Percentiles rank a stretch among this genome's conserved stretches.
Conservation (phyloP, 2,797 vertebrate species). For the Silurus lanzhouensis region DNA sequence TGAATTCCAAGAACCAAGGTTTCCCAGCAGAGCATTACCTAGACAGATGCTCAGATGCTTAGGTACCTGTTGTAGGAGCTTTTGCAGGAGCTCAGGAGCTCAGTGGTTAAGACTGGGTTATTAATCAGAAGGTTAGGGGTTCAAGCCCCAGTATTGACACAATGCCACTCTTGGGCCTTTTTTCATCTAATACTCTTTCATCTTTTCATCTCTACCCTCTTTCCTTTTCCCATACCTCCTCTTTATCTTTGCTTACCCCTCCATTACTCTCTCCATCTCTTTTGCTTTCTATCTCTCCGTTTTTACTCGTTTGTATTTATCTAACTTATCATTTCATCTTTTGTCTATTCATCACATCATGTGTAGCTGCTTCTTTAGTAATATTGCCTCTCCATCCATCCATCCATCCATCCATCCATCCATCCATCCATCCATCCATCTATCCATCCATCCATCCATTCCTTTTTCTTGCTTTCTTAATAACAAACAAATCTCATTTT, state of each 20-base stretch:
- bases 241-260: slow-evolving; percentile 14
- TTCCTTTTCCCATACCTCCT: background rate
- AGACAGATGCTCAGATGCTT: too few species aligned
- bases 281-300: background rate
- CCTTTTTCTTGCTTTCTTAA: slow-evolving; percentile 25
- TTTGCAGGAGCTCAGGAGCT: too few species aligned
- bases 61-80: too few species aligned
- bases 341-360: background rate
- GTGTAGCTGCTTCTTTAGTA: background rate
- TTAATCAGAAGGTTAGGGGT: too few species aligned
- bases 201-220: background rate
- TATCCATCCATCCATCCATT: slow-evolving; percentile 4
- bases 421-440: background rate
- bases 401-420: background rate
- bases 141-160: too few species aligned
- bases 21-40: too few species aligned
- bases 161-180: background rate
- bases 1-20: too few species aligned
- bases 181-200: background rate
- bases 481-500: slow-evolving; percentile 52
- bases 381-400: background rate
- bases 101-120: too few species aligned
- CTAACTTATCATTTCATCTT: background rate
- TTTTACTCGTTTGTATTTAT: background rate
- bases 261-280: background rate